Evolutionary conservation across 2,113 vertebrate species (phyloP).

Genomic region (Gymnarchus niloticus): DNA sequence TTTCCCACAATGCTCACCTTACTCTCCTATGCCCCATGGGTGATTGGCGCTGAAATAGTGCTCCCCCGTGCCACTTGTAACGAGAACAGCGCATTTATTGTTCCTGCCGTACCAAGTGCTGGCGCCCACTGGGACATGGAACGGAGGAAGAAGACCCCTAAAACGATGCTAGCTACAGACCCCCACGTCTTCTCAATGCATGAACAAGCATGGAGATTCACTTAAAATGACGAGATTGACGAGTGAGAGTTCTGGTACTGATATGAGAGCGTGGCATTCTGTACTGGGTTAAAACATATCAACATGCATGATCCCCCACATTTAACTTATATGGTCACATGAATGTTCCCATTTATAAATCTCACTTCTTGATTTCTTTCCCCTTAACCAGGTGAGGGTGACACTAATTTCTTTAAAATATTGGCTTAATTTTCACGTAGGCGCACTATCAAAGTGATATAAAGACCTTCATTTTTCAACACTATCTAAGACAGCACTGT

Average conservation of each 20-base stretch:
- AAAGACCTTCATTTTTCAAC: neutral
- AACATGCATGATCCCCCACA: neutral
- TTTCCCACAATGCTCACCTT: neutral
- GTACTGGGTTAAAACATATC: neutral
- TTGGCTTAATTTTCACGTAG: neutral
- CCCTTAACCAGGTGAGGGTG: neutral
- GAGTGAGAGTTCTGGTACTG: too few relatives aligned
- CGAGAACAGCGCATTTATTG: neutral
- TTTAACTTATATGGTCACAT: neutral
- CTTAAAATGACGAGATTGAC: too few relatives aligned
- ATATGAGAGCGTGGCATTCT: too few relatives aligned
- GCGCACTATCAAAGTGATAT: neutral
- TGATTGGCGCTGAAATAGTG: neutral
- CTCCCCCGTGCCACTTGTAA: neutral
- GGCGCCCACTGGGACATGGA: neutral
- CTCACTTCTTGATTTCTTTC: neutral
- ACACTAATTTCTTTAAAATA: neutral
- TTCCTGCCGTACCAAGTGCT: neutral
- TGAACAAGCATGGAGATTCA: neutral
- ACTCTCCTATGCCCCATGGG: neutral
- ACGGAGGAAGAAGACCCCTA: neutral
- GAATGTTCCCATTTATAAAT: neutral
- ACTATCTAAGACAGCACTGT: neutral
- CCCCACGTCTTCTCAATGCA: too few relatives aligned
- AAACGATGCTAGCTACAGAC: neutral